phyloP scores from a whole-genome alignment of 1,140 invertebrate genomes.

The Brachionus rubens region DNA sequence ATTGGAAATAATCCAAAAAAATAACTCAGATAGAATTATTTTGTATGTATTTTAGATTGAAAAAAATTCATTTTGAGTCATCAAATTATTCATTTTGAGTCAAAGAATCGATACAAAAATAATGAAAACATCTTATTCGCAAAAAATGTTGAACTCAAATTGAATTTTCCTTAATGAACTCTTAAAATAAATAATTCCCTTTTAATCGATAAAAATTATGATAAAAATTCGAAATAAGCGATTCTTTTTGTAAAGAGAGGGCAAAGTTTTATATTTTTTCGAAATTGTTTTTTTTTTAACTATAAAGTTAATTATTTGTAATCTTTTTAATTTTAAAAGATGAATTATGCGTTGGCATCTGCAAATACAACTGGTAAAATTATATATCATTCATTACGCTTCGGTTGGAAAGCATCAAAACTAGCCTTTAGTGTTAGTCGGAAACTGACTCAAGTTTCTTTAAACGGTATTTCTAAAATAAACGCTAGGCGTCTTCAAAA shows the following conservation, averaged over 20 bases:
- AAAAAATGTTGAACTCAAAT: not conserved
- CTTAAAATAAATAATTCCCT: not conserved
- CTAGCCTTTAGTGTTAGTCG: conserved; percentile 11
- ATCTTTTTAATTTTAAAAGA: not conserved
- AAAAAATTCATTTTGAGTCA: not conserved
- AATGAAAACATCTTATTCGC: too few species aligned
- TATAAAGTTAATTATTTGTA: too few species aligned
- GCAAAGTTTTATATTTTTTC: too few species aligned
- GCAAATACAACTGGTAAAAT: not conserved
- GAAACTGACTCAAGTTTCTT: conserved; percentile 9
- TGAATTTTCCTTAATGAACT: conserved; percentile 14
- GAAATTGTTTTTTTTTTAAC: too few species aligned
- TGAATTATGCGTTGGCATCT: not conserved
- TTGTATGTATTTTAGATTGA: too few species aligned
- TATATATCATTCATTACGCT: conserved; percentile 18
- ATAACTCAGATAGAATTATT: too few species aligned
- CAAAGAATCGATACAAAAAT: not conserved
- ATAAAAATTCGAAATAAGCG: conserved; percentile 18
- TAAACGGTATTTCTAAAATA: conserved; percentile 24
- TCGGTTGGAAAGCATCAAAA: conserved; percentile 14
- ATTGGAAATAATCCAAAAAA: too few species aligned
- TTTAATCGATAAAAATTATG: not conserved
- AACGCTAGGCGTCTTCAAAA: conserved; percentile 23
- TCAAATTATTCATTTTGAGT: too few species aligned
- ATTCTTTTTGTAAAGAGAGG: not conserved